Conservation (phyloP, 2,113 vertebrate species). For the Oncorhynchus kisutch region DNA sequence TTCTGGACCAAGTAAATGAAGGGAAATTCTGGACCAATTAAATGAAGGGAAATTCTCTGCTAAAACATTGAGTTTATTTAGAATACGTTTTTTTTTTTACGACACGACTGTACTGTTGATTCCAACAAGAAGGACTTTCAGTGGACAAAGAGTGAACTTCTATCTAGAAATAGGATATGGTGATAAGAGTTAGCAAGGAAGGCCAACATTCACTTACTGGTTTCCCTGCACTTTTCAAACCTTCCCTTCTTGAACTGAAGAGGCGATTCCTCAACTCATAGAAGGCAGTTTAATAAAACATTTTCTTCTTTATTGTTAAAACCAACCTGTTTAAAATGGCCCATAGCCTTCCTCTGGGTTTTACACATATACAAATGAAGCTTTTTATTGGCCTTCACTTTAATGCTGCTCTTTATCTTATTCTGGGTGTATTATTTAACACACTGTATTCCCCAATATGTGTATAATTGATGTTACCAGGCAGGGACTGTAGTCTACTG, state of each 20-base stretch:
- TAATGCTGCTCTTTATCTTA: not conserved
- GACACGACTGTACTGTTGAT: conserved; percentile 15
- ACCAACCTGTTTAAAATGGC: too few species aligned
- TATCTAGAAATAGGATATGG: conserved; percentile 56
- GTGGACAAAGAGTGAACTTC: conserved; percentile 60
- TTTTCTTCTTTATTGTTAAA: too few species aligned
- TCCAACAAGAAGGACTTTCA: conserved; percentile 32
- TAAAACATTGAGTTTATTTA: conserved; percentile 29
- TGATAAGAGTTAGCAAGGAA: conserved; percentile 36
- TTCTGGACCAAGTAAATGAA: conserved; percentile 38
- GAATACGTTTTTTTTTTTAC: conserved; percentile 1
- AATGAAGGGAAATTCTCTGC: conserved; percentile 43
- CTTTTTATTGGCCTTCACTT: not conserved
- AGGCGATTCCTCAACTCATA: too few species aligned
- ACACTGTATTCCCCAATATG: not conserved
- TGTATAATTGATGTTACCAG: not conserved
- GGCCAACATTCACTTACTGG: conserved; percentile 33
- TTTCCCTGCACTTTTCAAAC: not conserved
- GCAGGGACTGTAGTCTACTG: not conserved
- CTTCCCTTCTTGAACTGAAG: not conserved
- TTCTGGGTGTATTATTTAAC: too few species aligned
- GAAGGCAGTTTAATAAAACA: too few species aligned
- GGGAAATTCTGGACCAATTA: conserved; percentile 41
- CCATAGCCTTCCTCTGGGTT: too few species aligned
- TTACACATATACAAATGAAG: too few species aligned